Base-by-base conservation (phyloP, 2,797 vertebrate species). In the Sebastes vulpes region DNA sequence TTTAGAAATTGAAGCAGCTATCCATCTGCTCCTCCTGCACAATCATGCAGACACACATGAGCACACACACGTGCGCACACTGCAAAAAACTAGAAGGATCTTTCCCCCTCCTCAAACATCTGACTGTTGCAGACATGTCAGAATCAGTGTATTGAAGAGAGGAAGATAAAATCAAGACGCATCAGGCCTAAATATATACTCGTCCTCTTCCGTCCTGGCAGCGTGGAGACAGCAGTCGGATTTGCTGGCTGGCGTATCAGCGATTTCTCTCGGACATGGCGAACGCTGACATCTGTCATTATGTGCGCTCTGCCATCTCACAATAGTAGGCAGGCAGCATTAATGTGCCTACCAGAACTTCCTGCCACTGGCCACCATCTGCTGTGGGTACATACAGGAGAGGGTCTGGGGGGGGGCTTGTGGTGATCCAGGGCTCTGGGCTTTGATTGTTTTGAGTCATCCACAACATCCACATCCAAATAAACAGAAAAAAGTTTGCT, bases 381-480 rank as follows among this genome's bases (percentile, higher is more conserved):
- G 90, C 87, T 83, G 57, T 7, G 65, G 71, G 80, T 67, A 78
- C 79, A 72, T 75, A 75, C 65, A 86, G 79, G 79, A 46, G 64
- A 54, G 48, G 3, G 25, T 26, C 4, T 26, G 25, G 25, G 25
- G 16, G 6, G 42, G 14, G 16, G 1, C 75, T 66, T 0, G 8
- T 35, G 60, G 68, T 77, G 84, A 92, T 72, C 81, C 71, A 53
- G 65, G 57, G 66, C 75, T 77, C 65, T 23, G 65, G 73, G 86
- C 75, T 86, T 72, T 82, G 84, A 89, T 83, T 84, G 79, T 78
- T 85, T 81, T 77, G 83, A 88, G 72, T 82, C 77, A 74, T 81
- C 78, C 73, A 71, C 76, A 81, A 54, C 86, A 80, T 82, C 83
- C 76, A 87, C 86, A 80, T 82, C 83, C 76, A 87, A 78, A 89